Base-by-base conservation (phyloP, 2,888 invertebrate species). In the Aspidapion aeneum region DNA sequence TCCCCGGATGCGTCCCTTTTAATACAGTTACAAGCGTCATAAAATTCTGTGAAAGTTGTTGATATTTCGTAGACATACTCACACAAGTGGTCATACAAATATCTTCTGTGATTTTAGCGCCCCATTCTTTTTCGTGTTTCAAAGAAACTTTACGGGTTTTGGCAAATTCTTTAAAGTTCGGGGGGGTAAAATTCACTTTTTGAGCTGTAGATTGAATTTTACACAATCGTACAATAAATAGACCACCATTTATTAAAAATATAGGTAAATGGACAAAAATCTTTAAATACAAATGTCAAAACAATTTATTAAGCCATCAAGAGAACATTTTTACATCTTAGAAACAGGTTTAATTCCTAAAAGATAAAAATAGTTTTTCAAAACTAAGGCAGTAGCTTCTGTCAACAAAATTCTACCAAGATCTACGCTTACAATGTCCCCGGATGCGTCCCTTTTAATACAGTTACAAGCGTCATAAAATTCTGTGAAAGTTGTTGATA, bases 391-490 rank as follows among this genome's bases (percentile, higher is more conserved):
- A 1, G 98, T 94, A 5, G 90, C 93, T 85, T 99, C 98, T 75
- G 95, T 93, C 1, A 99, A 82, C 71, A 97, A 85, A 70, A 99
- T 86, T 65, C 99, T 87, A 66, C 91, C 90, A 78, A 89, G 87
- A 78, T 96, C 90, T 7, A 98, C 87, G 75, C 90, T 91, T 1
- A 90, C 79, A 70, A 95, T 88, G 75, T 91, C 87, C 0, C 96
- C 96, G 76, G 79, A 79, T 50, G 87, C 84, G 79, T 97, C 91
- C 78, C 95, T 97, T 78, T 98, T 96, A 58, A 99, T 90, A 77
- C 98, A 98, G 77, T 98, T 99, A 80, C 99, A 99, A 73, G 85
- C 89, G 77, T 98, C 97, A 80, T 99, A 99, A 80, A 99, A 99
- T 78, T 99, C 99, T 0, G 94, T 90, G 77, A 98, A 99, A 1